These are phyloP conservation scores for Coilia nasus DNA, from an alignment of 2,797 vertebrate genomes.

Conservation along the genomic window DNA sequence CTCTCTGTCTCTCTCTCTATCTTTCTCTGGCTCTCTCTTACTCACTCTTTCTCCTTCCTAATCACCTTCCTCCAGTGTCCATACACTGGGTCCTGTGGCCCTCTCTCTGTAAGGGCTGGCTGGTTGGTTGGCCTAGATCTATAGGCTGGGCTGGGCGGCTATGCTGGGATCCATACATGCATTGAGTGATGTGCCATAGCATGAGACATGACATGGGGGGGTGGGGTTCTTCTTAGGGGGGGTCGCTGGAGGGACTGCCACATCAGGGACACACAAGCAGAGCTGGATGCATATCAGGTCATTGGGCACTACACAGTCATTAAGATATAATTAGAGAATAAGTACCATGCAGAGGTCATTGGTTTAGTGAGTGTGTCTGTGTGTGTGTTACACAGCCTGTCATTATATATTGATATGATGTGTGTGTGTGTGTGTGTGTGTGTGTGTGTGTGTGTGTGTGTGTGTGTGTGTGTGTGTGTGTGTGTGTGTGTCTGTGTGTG, in stretches of 20 bases:
- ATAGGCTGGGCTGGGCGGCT: neutral
- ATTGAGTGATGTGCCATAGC: neutral
- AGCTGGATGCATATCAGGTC: neutral
- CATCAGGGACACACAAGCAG: neutral
- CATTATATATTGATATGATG: no score
- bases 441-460: no score
- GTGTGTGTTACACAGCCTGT: neutral
- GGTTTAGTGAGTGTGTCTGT: neutral
- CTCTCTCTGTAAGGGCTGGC: neutral
- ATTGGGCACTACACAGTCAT: neutral
- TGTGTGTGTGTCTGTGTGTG: no score
- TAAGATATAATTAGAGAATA: neutral
- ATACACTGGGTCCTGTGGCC: neutral
- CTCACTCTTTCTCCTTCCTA: no score
- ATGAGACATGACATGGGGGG: neutral
- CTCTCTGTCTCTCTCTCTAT: no score
- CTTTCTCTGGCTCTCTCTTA: no score
- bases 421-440: no score
- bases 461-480: no score
- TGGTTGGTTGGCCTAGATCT: conserved; percentile 9
- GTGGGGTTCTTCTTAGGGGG: neutral
- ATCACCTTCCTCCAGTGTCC: no score
- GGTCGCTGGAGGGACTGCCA: neutral
- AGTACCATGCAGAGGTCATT: neutral
- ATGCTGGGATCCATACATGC: neutral